phyloP scores from a whole-genome alignment of 2,888 invertebrate genomes.

The Neocrepidodera transversa region DNA sequence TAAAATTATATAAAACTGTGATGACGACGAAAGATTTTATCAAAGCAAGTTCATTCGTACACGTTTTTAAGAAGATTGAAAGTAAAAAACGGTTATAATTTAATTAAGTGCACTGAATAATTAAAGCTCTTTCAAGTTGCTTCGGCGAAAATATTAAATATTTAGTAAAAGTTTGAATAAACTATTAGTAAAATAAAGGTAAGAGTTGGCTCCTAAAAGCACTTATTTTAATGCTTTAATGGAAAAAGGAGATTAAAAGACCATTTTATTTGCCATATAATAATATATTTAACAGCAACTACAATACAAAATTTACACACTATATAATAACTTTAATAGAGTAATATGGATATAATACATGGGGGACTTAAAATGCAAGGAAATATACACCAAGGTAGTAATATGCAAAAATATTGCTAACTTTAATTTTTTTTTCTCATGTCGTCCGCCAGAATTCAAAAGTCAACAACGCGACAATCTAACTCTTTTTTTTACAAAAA shows the following conservation, averaged over 20 bases:
- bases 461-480: conserved; percentile 56
- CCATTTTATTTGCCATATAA: conserved; percentile 74
- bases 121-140: conserved; percentile 10
- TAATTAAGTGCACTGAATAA: conserved; percentile 9
- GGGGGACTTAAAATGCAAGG: conserved; percentile 59
- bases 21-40: no score
- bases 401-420: conserved; percentile 65
- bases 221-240: conserved; percentile 12
- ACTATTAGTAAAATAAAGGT: conserved; percentile 23
- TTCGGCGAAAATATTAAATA: conserved; percentile 10
- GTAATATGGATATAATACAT: conserved; percentile 63
- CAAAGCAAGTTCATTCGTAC: no score
- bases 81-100: no score
- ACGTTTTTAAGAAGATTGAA: no score
- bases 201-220: conserved; percentile 11
- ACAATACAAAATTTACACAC: conserved; percentile 80
- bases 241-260: conserved; percentile 8
- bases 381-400: conserved; percentile 59
- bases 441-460: conserved; percentile 58
- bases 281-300: conserved; percentile 77
- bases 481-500: conserved; percentile 44
- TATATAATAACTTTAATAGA: conserved; percentile 68
- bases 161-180: conserved; percentile 17
- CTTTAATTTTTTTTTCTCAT: conserved; percentile 58
- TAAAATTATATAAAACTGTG: no score